Evolutionary conservation across 2,113 vertebrate genomes (phyloP).

Genomic region (Coptodon rendalli): DNA sequence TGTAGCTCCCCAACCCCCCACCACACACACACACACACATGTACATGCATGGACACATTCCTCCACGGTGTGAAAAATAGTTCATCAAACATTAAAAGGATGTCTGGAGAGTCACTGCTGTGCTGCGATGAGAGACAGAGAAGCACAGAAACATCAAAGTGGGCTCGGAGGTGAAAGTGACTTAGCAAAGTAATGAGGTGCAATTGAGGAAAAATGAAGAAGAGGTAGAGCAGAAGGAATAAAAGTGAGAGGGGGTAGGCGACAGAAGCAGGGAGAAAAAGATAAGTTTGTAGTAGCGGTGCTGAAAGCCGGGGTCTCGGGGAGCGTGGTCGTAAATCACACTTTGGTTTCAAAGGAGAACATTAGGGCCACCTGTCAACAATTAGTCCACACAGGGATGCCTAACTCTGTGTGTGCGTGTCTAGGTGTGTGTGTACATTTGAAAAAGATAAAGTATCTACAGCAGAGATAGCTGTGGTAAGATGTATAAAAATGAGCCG

Average conservation of each 20-base stretch:
- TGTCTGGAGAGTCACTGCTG: conserved; percentile 18
- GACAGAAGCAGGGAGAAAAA: background rate
- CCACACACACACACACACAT: background rate
- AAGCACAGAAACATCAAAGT: conserved; percentile 51
- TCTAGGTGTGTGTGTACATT: background rate
- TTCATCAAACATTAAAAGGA: conserved; percentile 44
- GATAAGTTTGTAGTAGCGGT: conserved; percentile 58
- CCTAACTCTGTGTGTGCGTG: conserved; percentile 3
- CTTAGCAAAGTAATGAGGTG: conserved; percentile 57
- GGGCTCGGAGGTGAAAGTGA: conserved; percentile 55
- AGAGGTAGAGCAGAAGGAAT: conserved; percentile 16
- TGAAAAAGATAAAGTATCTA: conserved; percentile 6
- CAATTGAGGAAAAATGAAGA: conserved; percentile 47
- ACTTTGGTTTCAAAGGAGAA: conserved; percentile 69
- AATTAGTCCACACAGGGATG: conserved; percentile 67
- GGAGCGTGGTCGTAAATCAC: conserved; percentile 66
- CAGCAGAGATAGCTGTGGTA: background rate
- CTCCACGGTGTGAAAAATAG: conserved; percentile 26
- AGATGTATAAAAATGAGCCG: background rate
- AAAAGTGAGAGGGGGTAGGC: background rate
- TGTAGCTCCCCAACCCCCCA: conserved; percentile 35
- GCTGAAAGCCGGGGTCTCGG: conserved; percentile 50
- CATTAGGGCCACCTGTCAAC: conserved; percentile 71
- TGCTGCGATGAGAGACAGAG: conserved; percentile 29
- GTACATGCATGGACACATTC: conserved; percentile 7